These are phyloP conservation scores for Microtus pennsylvanicus DNA, from an alignment of 2,113 vertebrate species.

Conservation along the genomic window DNA sequence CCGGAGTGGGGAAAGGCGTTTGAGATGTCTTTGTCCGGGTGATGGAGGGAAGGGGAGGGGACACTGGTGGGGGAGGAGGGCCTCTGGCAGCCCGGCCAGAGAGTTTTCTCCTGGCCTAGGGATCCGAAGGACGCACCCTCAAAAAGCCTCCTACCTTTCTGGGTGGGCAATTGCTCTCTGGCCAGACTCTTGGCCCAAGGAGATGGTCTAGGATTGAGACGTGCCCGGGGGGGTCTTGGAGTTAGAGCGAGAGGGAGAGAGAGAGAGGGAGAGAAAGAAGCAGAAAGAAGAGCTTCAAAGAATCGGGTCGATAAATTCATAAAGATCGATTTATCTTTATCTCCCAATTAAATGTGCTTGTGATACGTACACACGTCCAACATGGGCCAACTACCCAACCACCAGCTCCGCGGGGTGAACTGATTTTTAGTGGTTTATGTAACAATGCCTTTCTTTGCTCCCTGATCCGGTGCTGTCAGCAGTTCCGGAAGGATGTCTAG, in stretches of 20 bases:
- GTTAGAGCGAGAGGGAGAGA: not conserved
- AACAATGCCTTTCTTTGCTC: constrained; percentile 53
- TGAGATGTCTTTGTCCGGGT: constrained; percentile 73
- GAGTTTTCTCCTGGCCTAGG: not conserved
- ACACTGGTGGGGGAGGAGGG: not conserved
- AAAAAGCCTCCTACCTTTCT: not conserved
- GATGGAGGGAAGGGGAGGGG: not conserved
- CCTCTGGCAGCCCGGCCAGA: not conserved
- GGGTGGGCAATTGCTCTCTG: not conserved
- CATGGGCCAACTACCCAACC: constrained; percentile 66
- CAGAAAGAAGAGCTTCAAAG: constrained; percentile 62
- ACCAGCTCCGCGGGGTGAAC: constrained; percentile 62
- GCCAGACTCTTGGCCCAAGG: not conserved
- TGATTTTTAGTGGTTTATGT: not conserved
- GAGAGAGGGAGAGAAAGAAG: not conserved
- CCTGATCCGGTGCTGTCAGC: not conserved
- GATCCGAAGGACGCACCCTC: not conserved
- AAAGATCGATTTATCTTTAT: constrained; percentile 86
- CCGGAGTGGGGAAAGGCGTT: constrained; percentile 63
- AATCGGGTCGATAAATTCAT: constrained; percentile 79
- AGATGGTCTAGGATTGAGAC: constrained; percentile 46
- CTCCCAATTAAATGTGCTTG: constrained; percentile 84
- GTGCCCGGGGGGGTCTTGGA: not conserved
- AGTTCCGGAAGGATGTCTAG: not conserved
- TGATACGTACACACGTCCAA: constrained; percentile 74